These are phyloP conservation scores for Taxidea taxus DNA, from an alignment of 2,113 vertebrate genomes.

Conservation along the genomic window DNA sequence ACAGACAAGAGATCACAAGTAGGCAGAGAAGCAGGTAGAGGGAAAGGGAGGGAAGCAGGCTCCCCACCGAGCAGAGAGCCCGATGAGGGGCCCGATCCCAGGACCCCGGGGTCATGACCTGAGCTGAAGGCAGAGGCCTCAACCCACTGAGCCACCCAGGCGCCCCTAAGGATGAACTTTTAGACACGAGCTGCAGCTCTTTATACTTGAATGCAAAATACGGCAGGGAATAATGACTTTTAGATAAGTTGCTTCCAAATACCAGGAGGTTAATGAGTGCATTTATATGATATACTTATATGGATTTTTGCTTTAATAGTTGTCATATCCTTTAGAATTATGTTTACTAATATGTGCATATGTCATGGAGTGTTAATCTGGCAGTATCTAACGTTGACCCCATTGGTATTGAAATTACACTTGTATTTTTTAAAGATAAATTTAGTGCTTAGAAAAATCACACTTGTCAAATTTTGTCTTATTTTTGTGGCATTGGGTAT, in stretches of 20 bases:
- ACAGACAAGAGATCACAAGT: too few relatives aligned
- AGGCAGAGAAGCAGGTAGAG: too few relatives aligned
- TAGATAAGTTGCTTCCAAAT: neutral
- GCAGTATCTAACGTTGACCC: neutral
- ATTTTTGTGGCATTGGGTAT: neutral
- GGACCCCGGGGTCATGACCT: too few relatives aligned
- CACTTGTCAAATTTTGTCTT: neutral
- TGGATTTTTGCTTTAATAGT: neutral
- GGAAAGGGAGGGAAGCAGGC: too few relatives aligned
- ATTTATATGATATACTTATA: neutral
- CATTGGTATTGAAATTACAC: neutral
- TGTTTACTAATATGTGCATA: neutral
- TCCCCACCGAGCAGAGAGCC: too few relatives aligned
- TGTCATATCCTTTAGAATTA: neutral
- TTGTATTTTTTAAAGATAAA: neutral
- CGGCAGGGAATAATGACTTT: conserved; percentile 6
- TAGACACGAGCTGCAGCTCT: neutral
- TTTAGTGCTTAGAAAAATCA: conserved; percentile 17
- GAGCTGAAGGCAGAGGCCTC: too few relatives aligned
- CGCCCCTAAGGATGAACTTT: neutral
- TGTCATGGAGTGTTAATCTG: neutral
- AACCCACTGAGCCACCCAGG: too few relatives aligned
- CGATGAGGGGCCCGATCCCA: too few relatives aligned
- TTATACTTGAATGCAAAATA: conserved; percentile 16
- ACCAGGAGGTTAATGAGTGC: neutral